phyloP scores from a whole-genome alignment of 2,113 vertebrate genomes.

The Petroica traversi region DNA sequence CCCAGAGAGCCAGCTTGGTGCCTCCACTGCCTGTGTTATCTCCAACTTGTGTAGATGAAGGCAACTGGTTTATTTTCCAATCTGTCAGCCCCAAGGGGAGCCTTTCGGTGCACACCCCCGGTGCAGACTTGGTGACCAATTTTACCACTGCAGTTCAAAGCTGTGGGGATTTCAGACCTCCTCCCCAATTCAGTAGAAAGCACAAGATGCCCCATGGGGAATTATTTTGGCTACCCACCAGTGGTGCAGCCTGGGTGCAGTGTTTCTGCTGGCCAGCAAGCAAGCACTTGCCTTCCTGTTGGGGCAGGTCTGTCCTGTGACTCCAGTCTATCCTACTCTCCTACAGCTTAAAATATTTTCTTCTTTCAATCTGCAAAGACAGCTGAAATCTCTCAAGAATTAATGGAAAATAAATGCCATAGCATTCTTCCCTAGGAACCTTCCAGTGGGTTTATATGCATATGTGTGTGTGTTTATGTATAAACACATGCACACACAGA shows the following conservation, averaged over 20 bases:
- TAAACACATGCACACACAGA: neutral
- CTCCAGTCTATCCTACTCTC: neutral
- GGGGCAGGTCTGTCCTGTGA: neutral
- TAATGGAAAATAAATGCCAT: neutral
- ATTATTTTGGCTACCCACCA: neutral
- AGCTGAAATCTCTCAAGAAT: constrained; percentile 1
- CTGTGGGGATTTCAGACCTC: neutral
- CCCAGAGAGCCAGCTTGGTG: neutral
- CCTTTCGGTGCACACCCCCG: neutral
- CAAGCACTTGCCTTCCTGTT: neutral
- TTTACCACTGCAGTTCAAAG: neutral
- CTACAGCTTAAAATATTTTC: neutral
- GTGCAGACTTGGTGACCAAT: neutral
- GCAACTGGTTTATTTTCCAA: neutral
- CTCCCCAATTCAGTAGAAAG: neutral
- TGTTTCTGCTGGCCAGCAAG: neutral
- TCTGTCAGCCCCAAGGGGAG: neutral
- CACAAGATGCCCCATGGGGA: neutral
- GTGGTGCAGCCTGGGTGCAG: neutral
- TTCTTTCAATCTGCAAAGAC: neutral
- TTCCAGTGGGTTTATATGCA: neutral
- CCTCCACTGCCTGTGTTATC: neutral
- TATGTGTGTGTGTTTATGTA: neutral
- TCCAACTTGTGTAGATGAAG: neutral
- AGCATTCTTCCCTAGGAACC: neutral